Evolutionary conservation across 2,113 vertebrate genomes (phyloP), one percentile per base, ranked within the genome.

Genomic region (Origma solitaria): DNA sequence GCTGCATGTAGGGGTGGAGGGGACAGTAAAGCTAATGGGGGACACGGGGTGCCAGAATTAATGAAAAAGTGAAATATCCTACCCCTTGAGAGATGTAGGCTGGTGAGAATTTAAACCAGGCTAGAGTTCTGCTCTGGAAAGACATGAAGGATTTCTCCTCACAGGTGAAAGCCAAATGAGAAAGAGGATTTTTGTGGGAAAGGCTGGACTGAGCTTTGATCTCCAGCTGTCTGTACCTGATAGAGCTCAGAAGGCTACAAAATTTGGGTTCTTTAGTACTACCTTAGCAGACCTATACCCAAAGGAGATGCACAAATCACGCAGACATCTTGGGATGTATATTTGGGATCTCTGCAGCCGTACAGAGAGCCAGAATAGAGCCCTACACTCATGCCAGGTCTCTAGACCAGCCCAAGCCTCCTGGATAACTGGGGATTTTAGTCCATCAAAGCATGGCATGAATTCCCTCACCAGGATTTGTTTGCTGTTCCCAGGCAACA

Each of bases 401-500:
- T 66, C 37, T 61, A 4, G 1, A 16, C 18, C 42, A 77, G 68
- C 68, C 90, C 25, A 50, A 86, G 7, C 35, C 18, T 73, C 54
- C 9, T 57, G 53, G 40, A 47, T 62, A 45, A 44, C 62, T 66
- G 58, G 17, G 73, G 47, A 38, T 1, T 1, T 82, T 6, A 58
- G 35, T n/a, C 93, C 40, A 16, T 27, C 60, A 81, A 56, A 77
- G 49, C 33, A 51, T 8, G 56, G 19, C 35, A n/a, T 27, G 66
- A 62, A 72, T 66, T 54, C 37, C 50, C n/a, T 56, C 1, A 0
- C 13, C 2, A 5, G 42, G 77, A 70, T 86, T 44, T 91, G 79
- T 94, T 88, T 93, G 82, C 87, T 88, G 90, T 92, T 91, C 85
- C 71, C 85, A 78, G 79, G 94, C 68, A 92, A 82, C 71, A 70